Evolutionary conservation across 2,888 invertebrate species (phyloP), one percentile per base, ranked within the genome.

Genomic region (Microplitis deprimator): DNA sequence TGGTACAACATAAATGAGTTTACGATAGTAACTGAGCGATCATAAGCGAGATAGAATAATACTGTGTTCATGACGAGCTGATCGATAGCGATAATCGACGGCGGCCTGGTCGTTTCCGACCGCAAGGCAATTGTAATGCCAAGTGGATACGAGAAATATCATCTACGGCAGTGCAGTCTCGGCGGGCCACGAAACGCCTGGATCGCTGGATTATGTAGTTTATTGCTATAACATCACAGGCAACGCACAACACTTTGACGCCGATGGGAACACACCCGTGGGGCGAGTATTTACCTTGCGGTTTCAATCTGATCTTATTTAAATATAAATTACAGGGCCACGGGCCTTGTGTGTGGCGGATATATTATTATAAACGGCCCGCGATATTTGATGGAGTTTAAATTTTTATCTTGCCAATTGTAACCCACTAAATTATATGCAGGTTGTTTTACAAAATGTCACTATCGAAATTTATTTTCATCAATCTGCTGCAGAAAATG

Each of bases 301-400:
- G 89, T 89, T 88, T 85, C 84, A 83, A 84, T 86, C 85, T 85
- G 81, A 84, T 84, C 87, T 88, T 87, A 89, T 88, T 89, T 89
- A 86, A 89, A 89, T 89, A 88, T 86, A 88, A 88, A 89, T 88
- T 87, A 85, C 86, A 83, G 81, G 80, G 79, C 79, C 78, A 77
- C 78, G 79, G 81, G 80, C 77, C 78, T 61, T 77, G 77, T 78
- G 77, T 77, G 79, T 77, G 81, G 79, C 81, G 50, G 50, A 50
- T 50, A 50, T 50, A 50, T 50, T 50, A 81, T 81, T 81, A 81
- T 81, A 68, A 59, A 41, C 61, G 64, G 41, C 65, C 77, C 72
- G 73, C 8, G 50, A 50, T 50, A 50, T 50, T 50, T 77, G 76
- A 64, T 75, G 65, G 68, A 65, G 76, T 76, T 73, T 73, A 79